These are phyloP conservation scores for Hydriomena furcata DNA, from an alignment of 2,888 invertebrate species.

Conservation along the genomic window DNA sequence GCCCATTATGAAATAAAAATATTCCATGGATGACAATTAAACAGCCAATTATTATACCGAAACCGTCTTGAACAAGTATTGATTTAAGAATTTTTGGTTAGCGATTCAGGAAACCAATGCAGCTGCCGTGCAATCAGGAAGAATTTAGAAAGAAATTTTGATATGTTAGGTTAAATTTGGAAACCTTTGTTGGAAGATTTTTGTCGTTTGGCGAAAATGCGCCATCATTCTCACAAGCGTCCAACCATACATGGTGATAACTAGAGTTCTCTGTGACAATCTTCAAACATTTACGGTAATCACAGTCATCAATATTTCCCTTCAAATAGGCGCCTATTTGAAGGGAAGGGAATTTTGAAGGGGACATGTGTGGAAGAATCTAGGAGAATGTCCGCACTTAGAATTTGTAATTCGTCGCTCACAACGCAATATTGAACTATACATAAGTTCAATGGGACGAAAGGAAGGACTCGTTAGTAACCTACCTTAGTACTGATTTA, in stretches of 20 bases:
- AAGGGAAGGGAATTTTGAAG: no score
- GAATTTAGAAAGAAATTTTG: constrained; percentile 18
- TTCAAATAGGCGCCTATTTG: neutral
- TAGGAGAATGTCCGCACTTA: constrained; percentile 9
- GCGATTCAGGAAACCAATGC: constrained; percentile 22
- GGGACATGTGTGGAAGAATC: no score
- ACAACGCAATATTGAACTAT: constrained; percentile 17
- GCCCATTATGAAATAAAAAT: constrained; percentile 17
- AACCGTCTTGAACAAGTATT: constrained; percentile 26
- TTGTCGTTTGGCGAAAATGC: neutral
- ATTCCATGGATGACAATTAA: constrained; percentile 24
- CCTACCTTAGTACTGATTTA: constrained; percentile 53
- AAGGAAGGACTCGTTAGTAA: constrained; percentile 11
- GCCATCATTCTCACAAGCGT: neutral
- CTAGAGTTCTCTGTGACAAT: no score
- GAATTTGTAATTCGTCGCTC: constrained; percentile 25
- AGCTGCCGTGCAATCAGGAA: constrained; percentile 15
- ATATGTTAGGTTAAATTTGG: constrained; percentile 29
- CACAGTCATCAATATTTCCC: neutral
- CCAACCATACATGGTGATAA: neutral
- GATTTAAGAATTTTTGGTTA: constrained; percentile 31
- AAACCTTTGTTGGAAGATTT: constrained; percentile 27
- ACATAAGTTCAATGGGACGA: constrained; percentile 23
- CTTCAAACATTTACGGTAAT: neutral
- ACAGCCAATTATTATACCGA: constrained; percentile 33